These are phyloP conservation scores for Sandelia bainsii DNA, from an alignment of 2,797 vertebrate species.

Conservation along the genomic window DNA sequence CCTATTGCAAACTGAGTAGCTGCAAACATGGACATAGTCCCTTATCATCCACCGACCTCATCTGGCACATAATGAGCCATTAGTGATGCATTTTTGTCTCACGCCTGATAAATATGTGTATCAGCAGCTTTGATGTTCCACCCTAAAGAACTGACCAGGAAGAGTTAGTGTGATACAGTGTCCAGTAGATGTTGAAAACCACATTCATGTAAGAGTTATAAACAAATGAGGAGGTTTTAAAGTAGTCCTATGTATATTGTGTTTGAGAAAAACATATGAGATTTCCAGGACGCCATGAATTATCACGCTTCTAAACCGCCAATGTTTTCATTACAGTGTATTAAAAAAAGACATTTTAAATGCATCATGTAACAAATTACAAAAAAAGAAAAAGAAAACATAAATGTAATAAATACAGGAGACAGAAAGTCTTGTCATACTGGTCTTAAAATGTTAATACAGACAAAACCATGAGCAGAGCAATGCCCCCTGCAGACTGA, in stretches of 20 bases:
- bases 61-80: slow-evolving; percentile 36
- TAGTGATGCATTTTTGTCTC: not conserved
- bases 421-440: not conserved
- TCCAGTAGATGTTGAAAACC: no score
- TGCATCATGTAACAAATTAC: no score
- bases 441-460: not conserved
- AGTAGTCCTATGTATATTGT: no score
- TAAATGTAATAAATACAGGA: not conserved
- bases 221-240: no score
- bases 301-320: no score
- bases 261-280: no score
- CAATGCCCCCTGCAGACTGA: not conserved
- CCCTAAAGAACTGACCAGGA: slow-evolving; percentile 1
- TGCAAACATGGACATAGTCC: not conserved
- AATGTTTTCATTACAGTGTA: no score
- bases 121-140: slow-evolving; percentile 16
- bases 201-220: no score
- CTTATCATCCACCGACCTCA: slow-evolving; percentile 54
- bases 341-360: no score
- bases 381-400: no score
- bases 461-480: not conserved
- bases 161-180: no score
- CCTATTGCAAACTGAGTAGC: not conserved
- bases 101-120: slow-evolving; percentile 9
- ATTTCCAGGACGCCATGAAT: no score